phyloP scores from a whole-genome alignment of 2,797 vertebrate genomes.

The Pseudomugil gertrudae region DNA sequence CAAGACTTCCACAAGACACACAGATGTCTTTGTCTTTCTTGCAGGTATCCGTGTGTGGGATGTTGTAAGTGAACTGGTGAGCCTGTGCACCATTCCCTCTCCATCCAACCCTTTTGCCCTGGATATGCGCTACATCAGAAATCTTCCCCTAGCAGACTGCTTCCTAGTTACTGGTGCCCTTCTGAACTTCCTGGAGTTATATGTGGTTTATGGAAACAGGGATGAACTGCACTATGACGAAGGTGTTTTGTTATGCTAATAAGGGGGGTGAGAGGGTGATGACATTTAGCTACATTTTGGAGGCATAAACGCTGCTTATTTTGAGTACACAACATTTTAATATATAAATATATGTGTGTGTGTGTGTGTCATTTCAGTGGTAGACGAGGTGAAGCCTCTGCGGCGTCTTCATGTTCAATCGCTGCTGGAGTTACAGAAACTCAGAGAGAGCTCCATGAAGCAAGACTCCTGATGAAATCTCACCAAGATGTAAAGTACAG shows the following conservation, averaged over 20 bases:
- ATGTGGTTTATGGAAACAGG: conserved; percentile 76
- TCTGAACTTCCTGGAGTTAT: conserved; percentile 82
- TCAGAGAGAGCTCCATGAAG: conserved; percentile 9
- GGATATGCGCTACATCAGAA: conserved; percentile 81
- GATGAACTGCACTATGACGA: conserved; percentile 81
- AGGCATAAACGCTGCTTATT: background rate
- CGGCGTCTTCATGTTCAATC: conserved; percentile 77
- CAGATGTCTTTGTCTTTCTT: background rate
- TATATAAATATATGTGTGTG: no score
- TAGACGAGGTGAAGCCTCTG: conserved; percentile 80
- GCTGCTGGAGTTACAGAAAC: conserved; percentile 74
- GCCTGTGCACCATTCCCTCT: conserved; percentile 82
- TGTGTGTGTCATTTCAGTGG: conserved; percentile 62
- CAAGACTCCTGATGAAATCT: conserved; percentile 9
- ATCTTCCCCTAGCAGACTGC: conserved; percentile 76
- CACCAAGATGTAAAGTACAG: background rate
- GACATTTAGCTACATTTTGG: conserved; percentile 43
- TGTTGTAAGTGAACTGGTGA: conserved; percentile 81
- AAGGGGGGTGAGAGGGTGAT: conserved; percentile 57
- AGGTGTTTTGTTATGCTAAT: conserved; percentile 55
- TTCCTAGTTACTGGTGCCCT: conserved; percentile 82
- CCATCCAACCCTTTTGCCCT: conserved; percentile 83
- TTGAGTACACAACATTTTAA: background rate
- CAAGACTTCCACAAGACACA: background rate
- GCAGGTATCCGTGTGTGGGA: conserved; percentile 81